Conservation (phyloP, 2,113 vertebrate species). For the Vanacampus margaritifer region DNA sequence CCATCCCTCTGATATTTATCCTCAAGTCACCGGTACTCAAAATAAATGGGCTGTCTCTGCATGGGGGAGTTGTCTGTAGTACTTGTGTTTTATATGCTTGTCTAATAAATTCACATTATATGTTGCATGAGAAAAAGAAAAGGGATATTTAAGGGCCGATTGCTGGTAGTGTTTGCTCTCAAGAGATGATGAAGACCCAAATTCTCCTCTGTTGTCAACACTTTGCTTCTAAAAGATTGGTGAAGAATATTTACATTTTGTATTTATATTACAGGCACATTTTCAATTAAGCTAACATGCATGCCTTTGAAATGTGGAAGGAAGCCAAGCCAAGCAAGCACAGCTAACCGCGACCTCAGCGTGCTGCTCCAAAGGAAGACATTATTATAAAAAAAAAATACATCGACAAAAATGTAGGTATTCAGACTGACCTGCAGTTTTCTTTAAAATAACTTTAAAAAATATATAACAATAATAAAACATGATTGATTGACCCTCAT, state of each 20-base stretch:
- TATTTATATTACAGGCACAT: neutral
- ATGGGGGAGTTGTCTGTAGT: neutral
- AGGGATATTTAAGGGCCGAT: neutral
- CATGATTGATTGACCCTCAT: too few species aligned
- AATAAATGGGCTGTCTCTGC: neutral
- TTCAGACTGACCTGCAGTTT: too few species aligned
- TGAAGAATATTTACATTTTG: neutral
- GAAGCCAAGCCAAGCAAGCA: too few species aligned
- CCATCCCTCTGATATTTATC: constrained; percentile 38
- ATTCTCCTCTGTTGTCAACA: neutral
- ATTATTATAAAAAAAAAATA: too few species aligned
- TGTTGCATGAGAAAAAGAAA: neutral
- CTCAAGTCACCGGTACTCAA: constrained; percentile 30
- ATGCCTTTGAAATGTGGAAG: too few species aligned
- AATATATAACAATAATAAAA: too few species aligned
- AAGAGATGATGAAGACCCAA: neutral
- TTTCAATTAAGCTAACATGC: too few species aligned
- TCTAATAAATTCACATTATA: neutral
- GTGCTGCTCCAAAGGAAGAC: too few species aligned
- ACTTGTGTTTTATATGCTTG: neutral
- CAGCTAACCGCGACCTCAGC: too few species aligned
- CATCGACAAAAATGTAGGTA: too few species aligned
- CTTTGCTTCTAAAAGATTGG: neutral
- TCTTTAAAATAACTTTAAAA: too few species aligned
- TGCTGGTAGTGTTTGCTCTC: too few species aligned